Evolutionary conservation across 2,113 vertebrate species (phyloP).

Genomic region (Eubucco bourcierii): DNA sequence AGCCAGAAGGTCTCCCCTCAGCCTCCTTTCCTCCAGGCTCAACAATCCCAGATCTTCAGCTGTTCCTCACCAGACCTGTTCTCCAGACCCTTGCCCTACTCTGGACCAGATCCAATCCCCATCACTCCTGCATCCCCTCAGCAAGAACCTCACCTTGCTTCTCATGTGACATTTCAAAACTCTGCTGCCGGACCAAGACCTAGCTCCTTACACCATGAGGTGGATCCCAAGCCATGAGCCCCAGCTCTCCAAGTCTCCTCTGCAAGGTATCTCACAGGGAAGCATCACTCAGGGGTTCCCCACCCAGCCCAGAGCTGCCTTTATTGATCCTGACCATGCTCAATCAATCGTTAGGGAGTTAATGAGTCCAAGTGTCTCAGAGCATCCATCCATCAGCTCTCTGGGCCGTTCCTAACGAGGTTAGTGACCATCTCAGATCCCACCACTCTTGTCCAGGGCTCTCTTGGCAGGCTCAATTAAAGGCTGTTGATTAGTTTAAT

Average conservation of each 20-base stretch:
- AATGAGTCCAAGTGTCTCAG: not conserved
- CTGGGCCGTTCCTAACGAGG: not conserved
- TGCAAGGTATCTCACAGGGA: rapidly evolving
- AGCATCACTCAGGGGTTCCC: rapidly evolving
- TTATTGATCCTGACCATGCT: not conserved
- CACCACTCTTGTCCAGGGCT: not conserved
- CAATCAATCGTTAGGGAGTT: not conserved
- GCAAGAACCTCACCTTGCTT: rapidly evolving
- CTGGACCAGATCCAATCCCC: not conserved
- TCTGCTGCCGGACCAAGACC: not conserved
- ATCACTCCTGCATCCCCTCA: rapidly evolving
- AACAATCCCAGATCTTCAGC: not conserved
- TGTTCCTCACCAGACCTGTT: not conserved
- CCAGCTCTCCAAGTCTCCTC: not conserved
- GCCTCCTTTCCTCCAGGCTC: not conserved
- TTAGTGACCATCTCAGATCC: not conserved
- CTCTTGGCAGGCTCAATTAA: not conserved
- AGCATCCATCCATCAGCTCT: not conserved
- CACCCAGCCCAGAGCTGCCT: not conserved
- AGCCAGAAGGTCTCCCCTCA: too few species aligned
- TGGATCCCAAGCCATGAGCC: not conserved
- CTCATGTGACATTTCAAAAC: rapidly evolving
- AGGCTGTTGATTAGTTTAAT: not conserved
- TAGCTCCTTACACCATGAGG: rapidly evolving
- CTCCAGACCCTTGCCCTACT: not conserved